Conservation (phyloP, 1,140 invertebrate genomes). For the Mizuhopecten yessoensis region DNA sequence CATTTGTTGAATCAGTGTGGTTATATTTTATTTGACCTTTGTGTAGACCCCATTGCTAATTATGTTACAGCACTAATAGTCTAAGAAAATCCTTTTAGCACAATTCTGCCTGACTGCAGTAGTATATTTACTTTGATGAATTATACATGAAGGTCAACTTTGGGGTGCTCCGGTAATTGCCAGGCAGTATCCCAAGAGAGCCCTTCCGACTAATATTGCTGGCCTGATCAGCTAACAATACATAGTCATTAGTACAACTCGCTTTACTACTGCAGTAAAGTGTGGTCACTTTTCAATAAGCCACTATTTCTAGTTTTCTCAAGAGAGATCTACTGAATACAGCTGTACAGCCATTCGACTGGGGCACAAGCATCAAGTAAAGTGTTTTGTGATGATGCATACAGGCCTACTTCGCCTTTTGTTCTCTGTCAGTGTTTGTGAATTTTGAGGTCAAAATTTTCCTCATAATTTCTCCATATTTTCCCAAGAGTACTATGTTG, state of each 20-base stretch:
- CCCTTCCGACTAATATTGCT: neutral
- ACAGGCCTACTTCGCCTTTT: neutral
- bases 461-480: neutral
- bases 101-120: neutral
- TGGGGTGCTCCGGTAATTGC: neutral
- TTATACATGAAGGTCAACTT: neutral
- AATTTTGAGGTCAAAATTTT: neutral
- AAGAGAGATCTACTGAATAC: neutral
- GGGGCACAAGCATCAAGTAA: neutral
- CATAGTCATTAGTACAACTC: neutral
- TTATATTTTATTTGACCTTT: neutral
- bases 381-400: neutral
- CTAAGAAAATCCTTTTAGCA: neutral
- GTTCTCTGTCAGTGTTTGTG: neutral
- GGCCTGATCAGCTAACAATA: neutral
- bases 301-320: neutral
- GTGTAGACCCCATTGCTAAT: neutral
- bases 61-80: neutral
- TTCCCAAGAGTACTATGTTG: neutral
- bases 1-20: too few relatives aligned
- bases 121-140: neutral
- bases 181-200: neutral
- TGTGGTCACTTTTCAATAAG: slow-evolving; percentile 21
- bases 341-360: neutral
- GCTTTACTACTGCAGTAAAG: neutral